Conservation (phyloP, 2,888 invertebrate species). For the Acrobeloides nanus region DNA sequence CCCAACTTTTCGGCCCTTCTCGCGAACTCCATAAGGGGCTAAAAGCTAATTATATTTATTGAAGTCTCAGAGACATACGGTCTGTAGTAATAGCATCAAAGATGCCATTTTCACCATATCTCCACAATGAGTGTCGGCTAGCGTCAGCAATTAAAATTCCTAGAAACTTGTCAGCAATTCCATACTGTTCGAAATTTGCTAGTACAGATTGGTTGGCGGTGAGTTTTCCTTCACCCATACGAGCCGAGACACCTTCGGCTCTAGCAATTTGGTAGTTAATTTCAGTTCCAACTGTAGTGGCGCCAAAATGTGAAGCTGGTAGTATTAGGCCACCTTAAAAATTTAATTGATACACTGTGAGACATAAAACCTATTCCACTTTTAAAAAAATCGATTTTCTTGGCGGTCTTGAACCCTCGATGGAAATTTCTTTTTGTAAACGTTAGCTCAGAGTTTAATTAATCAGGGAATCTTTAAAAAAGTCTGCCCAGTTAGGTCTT, state of each 20-base stretch:
- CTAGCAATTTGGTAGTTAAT: constrained; percentile 91
- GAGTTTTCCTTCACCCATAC: constrained; percentile 56
- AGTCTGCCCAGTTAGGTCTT: too few species aligned
- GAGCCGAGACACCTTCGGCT: constrained; percentile 61
- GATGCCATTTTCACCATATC: constrained; percentile 62
- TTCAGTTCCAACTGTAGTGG: constrained; percentile 70
- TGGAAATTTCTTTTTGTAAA: too few species aligned
- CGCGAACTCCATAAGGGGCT: constrained; percentile 97
- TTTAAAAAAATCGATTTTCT: not conserved
- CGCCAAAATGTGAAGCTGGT: constrained; percentile 81
- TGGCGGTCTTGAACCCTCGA: too few species aligned
- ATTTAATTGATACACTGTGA: too few species aligned
- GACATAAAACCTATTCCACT: too few species aligned
- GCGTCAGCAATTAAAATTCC: constrained; percentile 88
- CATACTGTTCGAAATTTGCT: constrained; percentile 82
- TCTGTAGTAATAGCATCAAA: constrained; percentile 92
- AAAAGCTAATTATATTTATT: constrained; percentile 35
- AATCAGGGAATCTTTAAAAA: too few species aligned
- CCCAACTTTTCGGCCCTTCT: constrained; percentile 79
- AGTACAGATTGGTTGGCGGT: constrained; percentile 73
- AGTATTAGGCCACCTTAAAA: constrained; percentile 64
- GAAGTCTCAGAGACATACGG: constrained; percentile 56
- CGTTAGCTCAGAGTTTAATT: too few species aligned
- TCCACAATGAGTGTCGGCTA: constrained; percentile 66
- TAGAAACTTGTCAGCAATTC: constrained; percentile 67